Percentiles rank a stretch among this genome's conserved stretches.
Conservation (phyloP, 2,888 invertebrate species). For the Luperina testacea region DNA sequence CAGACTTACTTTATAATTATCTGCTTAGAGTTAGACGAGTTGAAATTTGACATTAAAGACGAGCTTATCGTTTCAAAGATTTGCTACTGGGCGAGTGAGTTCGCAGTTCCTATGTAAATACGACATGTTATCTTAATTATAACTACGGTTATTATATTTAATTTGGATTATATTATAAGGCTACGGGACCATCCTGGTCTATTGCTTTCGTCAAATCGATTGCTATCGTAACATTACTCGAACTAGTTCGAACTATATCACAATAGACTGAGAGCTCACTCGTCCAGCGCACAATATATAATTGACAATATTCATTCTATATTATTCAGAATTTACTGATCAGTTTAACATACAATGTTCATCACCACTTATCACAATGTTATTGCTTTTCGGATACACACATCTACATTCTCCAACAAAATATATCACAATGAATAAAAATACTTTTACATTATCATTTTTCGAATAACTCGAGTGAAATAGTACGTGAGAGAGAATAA, state of each 20-base stretch:
- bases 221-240: slow-evolving; percentile 58
- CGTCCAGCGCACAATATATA: slow-evolving; percentile 74
- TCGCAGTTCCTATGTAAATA: slow-evolving; percentile 52
- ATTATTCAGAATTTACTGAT: slow-evolving; percentile 76
- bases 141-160: slow-evolving; percentile 56
- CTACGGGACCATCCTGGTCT: slow-evolving; percentile 64
- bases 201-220: slow-evolving; percentile 64
- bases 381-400: slow-evolving; percentile 89
- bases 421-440: slow-evolving; percentile 87
- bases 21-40: slow-evolving; percentile 71
- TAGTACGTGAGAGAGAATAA: slow-evolving; percentile 71
- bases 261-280: slow-evolving; percentile 67
- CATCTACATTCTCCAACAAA: slow-evolving; percentile 83
- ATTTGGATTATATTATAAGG: slow-evolving; percentile 63
- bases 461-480: slow-evolving; percentile 74
- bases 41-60: slow-evolving; percentile 66
- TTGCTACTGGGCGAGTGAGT: slow-evolving; percentile 48
- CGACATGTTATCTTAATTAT: slow-evolving; percentile 54
- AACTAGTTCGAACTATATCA: slow-evolving; percentile 46
- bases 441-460: slow-evolving; percentile 78
- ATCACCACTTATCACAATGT: slow-evolving; percentile 86
- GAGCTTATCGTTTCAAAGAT: slow-evolving; percentile 62
- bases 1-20: slow-evolving; percentile 64
- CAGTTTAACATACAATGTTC: slow-evolving; percentile 77
- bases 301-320: slow-evolving; percentile 86